A percentile compares a stretch with the other conserved stretches of the same genome.
Evolutionary conservation across 2,797 vertebrate genomes (phyloP).

Genomic region (Acanthurus tractus): DNA sequence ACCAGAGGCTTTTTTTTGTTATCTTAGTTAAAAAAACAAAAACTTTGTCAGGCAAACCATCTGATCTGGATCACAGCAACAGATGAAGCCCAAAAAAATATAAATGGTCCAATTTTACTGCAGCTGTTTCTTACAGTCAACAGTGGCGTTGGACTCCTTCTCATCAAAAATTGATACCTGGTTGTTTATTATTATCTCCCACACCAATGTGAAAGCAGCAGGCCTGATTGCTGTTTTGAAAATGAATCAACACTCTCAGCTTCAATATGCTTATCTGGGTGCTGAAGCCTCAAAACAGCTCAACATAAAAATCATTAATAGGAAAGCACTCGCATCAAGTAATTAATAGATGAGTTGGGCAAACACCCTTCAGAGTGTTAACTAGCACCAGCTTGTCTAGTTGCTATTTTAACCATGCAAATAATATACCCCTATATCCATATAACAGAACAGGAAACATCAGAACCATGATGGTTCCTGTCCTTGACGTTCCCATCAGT

Average conservation of each 20-base stretch:
- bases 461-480: conserved; percentile 10
- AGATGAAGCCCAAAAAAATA: conserved; percentile 16
- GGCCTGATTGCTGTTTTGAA: conserved; percentile 51
- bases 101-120: conserved; percentile 25
- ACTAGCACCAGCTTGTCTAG: conserved; percentile 18
- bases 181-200: conserved; percentile 64
- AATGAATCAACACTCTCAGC: conserved; percentile 40
- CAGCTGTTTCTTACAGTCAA: conserved; percentile 43
- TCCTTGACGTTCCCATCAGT: conserved; percentile 42
- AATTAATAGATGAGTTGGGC: conserved; percentile 19
- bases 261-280: not conserved
- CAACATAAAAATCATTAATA: conserved; percentile 35
- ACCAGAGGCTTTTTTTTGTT: conserved; percentile 33
- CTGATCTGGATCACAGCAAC: conserved; percentile 32
- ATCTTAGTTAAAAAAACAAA: conserved; percentile 17
- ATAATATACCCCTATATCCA: conserved; percentile 13
- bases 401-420: conserved; percentile 25
- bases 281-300: conserved; percentile 31
- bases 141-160: conserved; percentile 49
- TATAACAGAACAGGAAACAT: conserved; percentile 12
- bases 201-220: conserved; percentile 37
- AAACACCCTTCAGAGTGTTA: conserved; percentile 15
- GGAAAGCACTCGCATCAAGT: conserved; percentile 17
- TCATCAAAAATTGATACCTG: conserved; percentile 67
- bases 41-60: not conserved